These are phyloP conservation scores for Caerostris darwini DNA, from an alignment of 1,140 invertebrate species.

Conservation along the genomic window DNA sequence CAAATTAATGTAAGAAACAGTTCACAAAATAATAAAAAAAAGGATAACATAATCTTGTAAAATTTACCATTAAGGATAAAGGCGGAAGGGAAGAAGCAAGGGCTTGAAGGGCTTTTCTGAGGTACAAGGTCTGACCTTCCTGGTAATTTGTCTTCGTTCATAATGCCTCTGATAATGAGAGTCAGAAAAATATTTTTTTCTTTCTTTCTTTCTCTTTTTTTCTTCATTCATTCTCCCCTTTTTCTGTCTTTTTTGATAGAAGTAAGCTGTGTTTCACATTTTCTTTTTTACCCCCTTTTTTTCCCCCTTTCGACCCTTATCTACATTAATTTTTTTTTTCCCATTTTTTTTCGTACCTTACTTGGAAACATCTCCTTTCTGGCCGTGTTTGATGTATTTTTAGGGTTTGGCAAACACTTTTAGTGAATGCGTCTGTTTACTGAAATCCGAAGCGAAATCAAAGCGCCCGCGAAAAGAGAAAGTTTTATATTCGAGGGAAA, in stretches of 20 bases:
- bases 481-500: background rate
- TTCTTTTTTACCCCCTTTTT: background rate
- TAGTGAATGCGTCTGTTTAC: constrained; percentile 55
- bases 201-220: background rate
- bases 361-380: constrained; percentile 20
- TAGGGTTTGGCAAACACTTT: constrained; percentile 61
- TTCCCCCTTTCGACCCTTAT: background rate
- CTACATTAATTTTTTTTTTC: background rate
- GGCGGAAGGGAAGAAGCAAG: background rate
- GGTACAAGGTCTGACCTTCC: constrained; percentile 46
- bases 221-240: background rate
- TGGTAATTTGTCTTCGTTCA: constrained; percentile 71
- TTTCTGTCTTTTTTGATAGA: background rate
- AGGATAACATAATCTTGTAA: background rate
- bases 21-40: background rate
- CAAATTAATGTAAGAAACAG: background rate
- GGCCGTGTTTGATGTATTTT: constrained; percentile 50
- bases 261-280: constrained; percentile 30
- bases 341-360: too few species aligned
- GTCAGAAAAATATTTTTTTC: constrained; percentile 38
- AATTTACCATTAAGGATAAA: background rate
- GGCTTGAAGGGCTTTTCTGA: background rate
- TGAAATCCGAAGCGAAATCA: constrained; percentile 36
- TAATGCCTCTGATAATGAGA: constrained; percentile 54
- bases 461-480: background rate